Evolutionary conservation across 1,140 invertebrate species (phyloP).

Genomic region (Coelopa frigida): DNA sequence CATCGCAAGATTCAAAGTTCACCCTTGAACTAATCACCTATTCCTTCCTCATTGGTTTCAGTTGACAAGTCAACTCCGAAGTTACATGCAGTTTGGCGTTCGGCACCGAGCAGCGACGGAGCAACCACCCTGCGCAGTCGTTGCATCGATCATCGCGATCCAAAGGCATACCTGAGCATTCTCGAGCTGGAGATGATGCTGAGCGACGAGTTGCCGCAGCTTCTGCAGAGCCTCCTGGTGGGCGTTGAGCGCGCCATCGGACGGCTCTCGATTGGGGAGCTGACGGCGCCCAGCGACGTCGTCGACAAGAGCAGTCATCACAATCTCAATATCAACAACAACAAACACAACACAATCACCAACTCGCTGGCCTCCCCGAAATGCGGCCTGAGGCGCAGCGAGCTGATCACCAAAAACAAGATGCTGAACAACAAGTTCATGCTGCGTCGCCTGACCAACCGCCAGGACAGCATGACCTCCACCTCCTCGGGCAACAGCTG

Average conservation of each 20-base stretch:
- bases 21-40: no score
- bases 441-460: conserved; percentile 37
- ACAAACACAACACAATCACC: neutral
- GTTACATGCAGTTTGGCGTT: conserved; percentile 41
- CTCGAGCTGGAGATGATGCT: conserved; percentile 20
- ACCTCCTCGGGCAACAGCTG: conserved; percentile 40
- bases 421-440: conserved; percentile 42
- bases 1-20: neutral
- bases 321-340: conserved; percentile 19
- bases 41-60: conserved; percentile 3
- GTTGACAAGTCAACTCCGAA: conserved; percentile 18
- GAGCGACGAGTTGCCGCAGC: conserved; percentile 50
- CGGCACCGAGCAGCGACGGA: conserved; percentile 4
- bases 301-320: conserved; percentile 3
- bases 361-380: conserved; percentile 32
- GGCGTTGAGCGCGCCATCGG: conserved; percentile 61
- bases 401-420: conserved; percentile 46
- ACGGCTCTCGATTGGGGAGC: conserved; percentile 56
- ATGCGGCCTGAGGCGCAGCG: conserved; percentile 41
- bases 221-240: conserved; percentile 56
- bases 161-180: conserved; percentile 9
- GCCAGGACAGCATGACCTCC: conserved; percentile 43
- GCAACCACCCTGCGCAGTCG: conserved; percentile 13
- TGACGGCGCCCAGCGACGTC: conserved; percentile 50
- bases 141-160: conserved; percentile 18